These are phyloP conservation scores for Malacoctenus gilli DNA, from an alignment of 2,797 vertebrate genomes.

Conservation along the genomic window DNA sequence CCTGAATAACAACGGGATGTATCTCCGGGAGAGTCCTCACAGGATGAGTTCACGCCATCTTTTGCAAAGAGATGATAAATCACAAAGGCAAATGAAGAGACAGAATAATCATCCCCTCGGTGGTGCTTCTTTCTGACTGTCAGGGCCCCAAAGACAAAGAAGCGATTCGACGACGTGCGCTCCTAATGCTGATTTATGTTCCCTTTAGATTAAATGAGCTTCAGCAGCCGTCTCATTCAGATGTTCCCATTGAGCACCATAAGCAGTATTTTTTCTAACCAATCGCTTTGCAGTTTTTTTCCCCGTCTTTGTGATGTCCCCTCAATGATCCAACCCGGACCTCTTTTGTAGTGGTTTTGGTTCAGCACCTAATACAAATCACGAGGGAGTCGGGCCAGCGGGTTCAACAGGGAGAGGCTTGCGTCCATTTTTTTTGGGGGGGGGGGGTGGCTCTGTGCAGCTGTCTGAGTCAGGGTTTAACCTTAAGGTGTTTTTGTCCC, in stretches of 20 bases:
- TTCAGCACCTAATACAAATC: slow-evolving; percentile 38
- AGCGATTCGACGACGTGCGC: too few species aligned
- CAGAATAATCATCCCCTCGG: too few species aligned
- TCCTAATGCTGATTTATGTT: slow-evolving; percentile 4
- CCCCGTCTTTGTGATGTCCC: too few species aligned
- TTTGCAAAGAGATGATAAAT: slow-evolving; percentile 42
- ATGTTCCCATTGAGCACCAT: too few species aligned
- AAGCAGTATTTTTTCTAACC: not conserved
- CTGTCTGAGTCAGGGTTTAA: slow-evolving; percentile 42
- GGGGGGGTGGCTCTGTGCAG: slow-evolving; percentile 6
- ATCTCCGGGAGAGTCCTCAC: too few species aligned
- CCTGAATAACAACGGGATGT: slow-evolving; percentile 30
- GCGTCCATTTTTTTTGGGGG: not conserved
- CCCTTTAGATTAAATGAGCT: not conserved
- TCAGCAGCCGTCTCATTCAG: too few species aligned
- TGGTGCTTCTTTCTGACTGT: too few species aligned
- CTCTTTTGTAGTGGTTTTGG: slow-evolving; percentile 25
- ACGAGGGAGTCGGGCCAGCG: slow-evolving; percentile 36
- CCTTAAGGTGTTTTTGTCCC: slow-evolving; percentile 48
- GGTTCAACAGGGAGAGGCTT: slow-evolving; percentile 22
- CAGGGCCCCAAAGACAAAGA: too few species aligned
- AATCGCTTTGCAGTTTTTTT: too few species aligned
- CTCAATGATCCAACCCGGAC: too few species aligned
- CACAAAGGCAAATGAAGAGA: too few species aligned
- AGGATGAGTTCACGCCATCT: slow-evolving; percentile 35